phyloP scores from a whole-genome alignment of 1,140 invertebrate species.

The Musca domestica region DNA sequence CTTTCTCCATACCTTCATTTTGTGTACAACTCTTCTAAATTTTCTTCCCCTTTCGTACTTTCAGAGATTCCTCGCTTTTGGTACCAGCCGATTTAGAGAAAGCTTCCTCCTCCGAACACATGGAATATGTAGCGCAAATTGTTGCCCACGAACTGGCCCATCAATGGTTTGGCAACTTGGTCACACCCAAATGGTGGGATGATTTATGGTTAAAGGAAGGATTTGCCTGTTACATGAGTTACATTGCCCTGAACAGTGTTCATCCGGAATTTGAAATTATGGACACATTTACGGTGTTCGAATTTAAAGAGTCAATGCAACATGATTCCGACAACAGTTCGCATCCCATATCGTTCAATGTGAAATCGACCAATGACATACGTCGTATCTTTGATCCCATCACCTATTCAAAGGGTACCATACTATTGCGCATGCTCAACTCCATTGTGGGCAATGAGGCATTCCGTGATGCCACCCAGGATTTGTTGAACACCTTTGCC shows the following conservation, averaged over 20 bases:
- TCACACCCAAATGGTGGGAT: slow-evolving; percentile 74
- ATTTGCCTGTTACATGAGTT: slow-evolving; percentile 75
- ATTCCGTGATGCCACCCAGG: slow-evolving; percentile 67
- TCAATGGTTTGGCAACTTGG: slow-evolving; percentile 79
- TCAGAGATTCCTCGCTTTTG: slow-evolving; percentile 46
- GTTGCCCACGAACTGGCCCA: slow-evolving; percentile 83
- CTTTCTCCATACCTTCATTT: too few species aligned
- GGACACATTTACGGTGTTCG: slow-evolving; percentile 71
- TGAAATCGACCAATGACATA: slow-evolving; percentile 73
- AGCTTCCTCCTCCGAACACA: slow-evolving; percentile 53
- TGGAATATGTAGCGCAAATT: slow-evolving; percentile 66
- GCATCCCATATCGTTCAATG: slow-evolving; percentile 68
- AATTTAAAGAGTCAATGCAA: slow-evolving; percentile 68
- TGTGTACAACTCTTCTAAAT: too few species aligned
- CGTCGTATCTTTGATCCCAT: slow-evolving; percentile 81
- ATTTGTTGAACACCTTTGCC: slow-evolving; percentile 61
- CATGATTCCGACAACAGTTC: slow-evolving; percentile 72
- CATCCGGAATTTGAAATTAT: slow-evolving; percentile 72
- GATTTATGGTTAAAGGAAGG: slow-evolving; percentile 85
- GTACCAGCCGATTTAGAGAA: slow-evolving; percentile 48
- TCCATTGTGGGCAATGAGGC: slow-evolving; percentile 68
- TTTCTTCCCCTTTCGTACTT: not conserved
- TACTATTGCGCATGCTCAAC: slow-evolving; percentile 78
- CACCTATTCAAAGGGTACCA: slow-evolving; percentile 82
- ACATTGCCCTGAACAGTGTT: slow-evolving; percentile 64